These are phyloP conservation scores for Oryzias celebensis DNA, from an alignment of 2,113 vertebrate species.

Conservation along the genomic window DNA sequence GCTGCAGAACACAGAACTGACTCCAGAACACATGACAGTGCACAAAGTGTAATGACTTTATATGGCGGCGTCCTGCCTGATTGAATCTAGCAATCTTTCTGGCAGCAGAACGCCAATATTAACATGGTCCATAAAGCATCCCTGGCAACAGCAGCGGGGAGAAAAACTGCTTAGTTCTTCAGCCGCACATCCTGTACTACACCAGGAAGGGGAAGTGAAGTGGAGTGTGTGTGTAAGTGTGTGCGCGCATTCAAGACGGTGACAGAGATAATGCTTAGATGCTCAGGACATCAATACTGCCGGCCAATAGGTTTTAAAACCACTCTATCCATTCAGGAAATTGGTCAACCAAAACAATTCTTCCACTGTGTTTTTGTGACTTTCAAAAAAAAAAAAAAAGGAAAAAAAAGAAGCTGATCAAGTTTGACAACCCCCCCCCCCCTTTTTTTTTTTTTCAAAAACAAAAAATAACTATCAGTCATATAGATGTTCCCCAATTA, in stretches of 20 bases:
- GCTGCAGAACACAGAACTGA: conserved; percentile 26
- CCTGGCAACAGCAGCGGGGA: conserved; percentile 57
- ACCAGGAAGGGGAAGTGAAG: conserved; percentile 60
- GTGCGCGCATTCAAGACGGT: conserved; percentile 19
- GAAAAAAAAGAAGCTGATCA: not conserved
- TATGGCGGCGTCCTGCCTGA: conserved; percentile 63
- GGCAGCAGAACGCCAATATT: conserved; percentile 59
- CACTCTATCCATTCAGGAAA: conserved; percentile 49
- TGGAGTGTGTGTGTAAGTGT: conserved; percentile 16
- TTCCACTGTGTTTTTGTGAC: not conserved
- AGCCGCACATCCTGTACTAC: conserved; percentile 68
- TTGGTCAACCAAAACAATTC: conserved; percentile 15
- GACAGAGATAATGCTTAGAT: conserved; percentile 58
- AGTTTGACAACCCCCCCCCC: too few relatives aligned
- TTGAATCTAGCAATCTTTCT: conserved; percentile 66
- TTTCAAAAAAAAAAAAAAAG: not conserved
- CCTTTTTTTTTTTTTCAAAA: too few relatives aligned
- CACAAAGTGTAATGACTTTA: conserved; percentile 74
- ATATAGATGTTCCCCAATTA: not conserved
- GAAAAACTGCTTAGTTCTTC: conserved; percentile 64
- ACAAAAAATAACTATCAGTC: too few relatives aligned
- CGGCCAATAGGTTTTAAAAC: conserved; percentile 50
- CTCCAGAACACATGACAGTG: conserved; percentile 69
- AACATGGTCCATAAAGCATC: conserved; percentile 69
- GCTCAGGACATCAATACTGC: conserved; percentile 69